Evolutionary conservation across 1,140 invertebrate species (phyloP), one percentile per base, ranked within the genome.

Genomic region (Manduca sexta): DNA sequence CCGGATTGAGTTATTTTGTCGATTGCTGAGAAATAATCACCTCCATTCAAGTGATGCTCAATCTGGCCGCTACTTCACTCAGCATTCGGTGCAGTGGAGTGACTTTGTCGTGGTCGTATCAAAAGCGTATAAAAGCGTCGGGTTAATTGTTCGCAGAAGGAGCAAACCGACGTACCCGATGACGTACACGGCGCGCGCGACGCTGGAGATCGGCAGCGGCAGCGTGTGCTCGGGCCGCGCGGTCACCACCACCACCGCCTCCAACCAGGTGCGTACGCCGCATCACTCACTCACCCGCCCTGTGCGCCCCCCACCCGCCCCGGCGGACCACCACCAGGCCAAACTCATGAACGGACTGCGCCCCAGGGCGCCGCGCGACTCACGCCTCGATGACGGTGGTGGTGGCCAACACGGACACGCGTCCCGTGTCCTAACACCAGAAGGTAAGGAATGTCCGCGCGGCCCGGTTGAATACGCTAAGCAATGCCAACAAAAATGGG

Each of bases 181-280:
- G 68, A 86, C 78, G 65, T 90, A 88, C 67, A 89, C 89, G 56
- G 87, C 89, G 50, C 85, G 88, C 52, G 86, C 89, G 12, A 89
- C 89, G 17, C 74, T 88, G 56, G 86, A 87, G 69, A 86, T 87
- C 52, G 81, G 80, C 62, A 80, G 78, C 67, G 72, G 79, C 67
- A 74, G 71, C 64, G 83, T 82, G 69, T 59, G 73, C 56, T 74
- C 74, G 64, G 77, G 79, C 67, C 82, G 82, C 75, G 79, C 82
- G 60, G 74, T 79, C 70, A 84, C 82, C 70, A 81, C 78, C 69
- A 84, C 82, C 74, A 82, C 82, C 56, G 72, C 79, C 44, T 82
- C 79, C 64, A 80, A 83, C 68, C 81, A 83, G 81, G 81, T 84
- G 77, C 72, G 81, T 80, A 83, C 71, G 45, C 45, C 58, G 40